Percentiles rank a stretch among this genome's conserved stretches.
These are phyloP conservation scores for Perccottus glenii DNA, from an alignment of 2,113 vertebrate genomes.

Conservation along the genomic window DNA sequence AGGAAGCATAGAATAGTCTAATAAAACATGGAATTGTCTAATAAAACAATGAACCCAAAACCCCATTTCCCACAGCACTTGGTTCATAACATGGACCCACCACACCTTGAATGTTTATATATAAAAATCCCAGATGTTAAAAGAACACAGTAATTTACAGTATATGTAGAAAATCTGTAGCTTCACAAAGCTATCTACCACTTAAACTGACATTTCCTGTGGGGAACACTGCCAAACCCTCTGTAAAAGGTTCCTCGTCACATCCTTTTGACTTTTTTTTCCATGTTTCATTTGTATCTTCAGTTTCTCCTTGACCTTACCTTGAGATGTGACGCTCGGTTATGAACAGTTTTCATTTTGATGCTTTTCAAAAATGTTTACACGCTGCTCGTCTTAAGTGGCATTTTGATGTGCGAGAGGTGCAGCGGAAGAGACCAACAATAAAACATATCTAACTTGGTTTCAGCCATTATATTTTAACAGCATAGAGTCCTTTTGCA, in stretches of 20 bases:
- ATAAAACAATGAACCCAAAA: neutral
- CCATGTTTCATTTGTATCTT: neutral
- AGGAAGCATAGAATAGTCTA: constrained; percentile 14
- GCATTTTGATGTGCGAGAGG: constrained; percentile 54
- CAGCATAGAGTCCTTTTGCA: neutral
- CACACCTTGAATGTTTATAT: too few species aligned
- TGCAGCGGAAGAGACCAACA: constrained; percentile 55
- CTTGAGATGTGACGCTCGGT: constrained; percentile 34
- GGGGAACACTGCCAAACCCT: neutral
- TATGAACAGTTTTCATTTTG: constrained; percentile 57
- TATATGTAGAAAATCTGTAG: too few species aligned
- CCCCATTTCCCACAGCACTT: neutral
- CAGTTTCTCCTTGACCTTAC: constrained; percentile 12
- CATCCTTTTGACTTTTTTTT: neutral
- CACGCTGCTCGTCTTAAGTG: constrained; percentile 73
- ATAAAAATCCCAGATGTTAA: too few species aligned
- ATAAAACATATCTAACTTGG: constrained; percentile 50
- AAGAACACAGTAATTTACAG: too few species aligned
- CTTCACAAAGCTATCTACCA: too few species aligned
- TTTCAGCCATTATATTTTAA: neutral
- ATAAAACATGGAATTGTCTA: constrained; percentile 10
- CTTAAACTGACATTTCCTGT: neutral
- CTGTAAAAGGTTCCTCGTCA: neutral
- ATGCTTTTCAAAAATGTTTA: constrained; percentile 76
- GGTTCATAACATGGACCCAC: too few species aligned